Conservation (phyloP, 2,113 vertebrate species). For the Takifugu flavidus region DNA sequence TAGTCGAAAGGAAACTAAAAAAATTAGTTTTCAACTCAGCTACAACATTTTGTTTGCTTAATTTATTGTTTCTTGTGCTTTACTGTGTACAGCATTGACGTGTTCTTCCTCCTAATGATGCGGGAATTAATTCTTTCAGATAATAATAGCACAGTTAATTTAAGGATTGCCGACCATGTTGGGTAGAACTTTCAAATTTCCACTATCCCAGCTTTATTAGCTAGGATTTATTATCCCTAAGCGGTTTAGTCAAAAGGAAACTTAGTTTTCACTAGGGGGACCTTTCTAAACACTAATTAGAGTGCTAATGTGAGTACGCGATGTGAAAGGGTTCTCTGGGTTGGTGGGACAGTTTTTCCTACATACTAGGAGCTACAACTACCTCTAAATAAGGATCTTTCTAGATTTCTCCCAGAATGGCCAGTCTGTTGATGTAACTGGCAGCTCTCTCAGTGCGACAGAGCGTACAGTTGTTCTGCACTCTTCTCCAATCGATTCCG, state of each 20-base stretch:
- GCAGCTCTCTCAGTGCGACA: conserved; percentile 44
- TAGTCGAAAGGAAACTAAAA: too few relatives aligned
- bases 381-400: background rate
- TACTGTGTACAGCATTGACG: too few relatives aligned
- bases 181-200: too few relatives aligned
- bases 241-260: too few relatives aligned
- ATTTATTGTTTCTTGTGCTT: too few relatives aligned
- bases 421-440: background rate
- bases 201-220: conserved; percentile 20
- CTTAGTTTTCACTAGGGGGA: conserved; percentile 42
- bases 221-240: conserved; percentile 20
- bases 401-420: conserved; percentile 4
- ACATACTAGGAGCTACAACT: too few relatives aligned
- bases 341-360: conserved; percentile 40
- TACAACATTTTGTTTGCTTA: too few relatives aligned
- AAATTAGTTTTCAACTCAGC: conserved; percentile 10
- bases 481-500: conserved; percentile 59
- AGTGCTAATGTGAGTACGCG: conserved; percentile 5
- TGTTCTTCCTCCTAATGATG: conserved; percentile 2
- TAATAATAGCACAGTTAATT: conserved; percentile 26
- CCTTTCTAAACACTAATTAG: background rate
- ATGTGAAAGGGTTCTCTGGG: conserved; percentile 21
- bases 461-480: conserved; percentile 51
- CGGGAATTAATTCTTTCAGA: conserved; percentile 13
- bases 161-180: background rate